Evolutionary conservation across 2,113 vertebrate genomes (phyloP).

Genomic region (Xiphorhynchus elegans): DNA sequence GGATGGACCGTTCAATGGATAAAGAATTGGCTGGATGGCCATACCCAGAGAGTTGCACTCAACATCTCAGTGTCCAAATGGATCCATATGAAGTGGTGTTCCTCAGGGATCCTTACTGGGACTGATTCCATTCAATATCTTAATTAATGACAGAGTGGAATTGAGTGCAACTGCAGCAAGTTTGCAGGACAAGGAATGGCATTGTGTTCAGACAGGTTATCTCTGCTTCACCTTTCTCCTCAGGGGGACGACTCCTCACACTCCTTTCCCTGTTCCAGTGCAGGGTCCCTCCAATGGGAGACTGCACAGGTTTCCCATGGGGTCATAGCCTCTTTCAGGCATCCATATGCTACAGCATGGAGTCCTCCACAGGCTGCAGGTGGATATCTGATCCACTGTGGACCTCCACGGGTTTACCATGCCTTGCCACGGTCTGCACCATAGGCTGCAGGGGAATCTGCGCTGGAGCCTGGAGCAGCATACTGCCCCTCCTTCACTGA

Average conservation of each 20-base stretch:
- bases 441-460: rapidly evolving
- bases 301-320: neutral
- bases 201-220: neutral
- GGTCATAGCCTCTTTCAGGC: neutral
- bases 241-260: neutral
- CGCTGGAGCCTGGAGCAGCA: neutral
- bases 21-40: neutral
- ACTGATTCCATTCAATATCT: neutral
- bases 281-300: neutral
- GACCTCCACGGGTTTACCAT: neutral
- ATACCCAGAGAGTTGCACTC: neutral
- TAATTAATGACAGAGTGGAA: neutral
- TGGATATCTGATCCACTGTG: neutral
- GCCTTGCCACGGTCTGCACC: neutral
- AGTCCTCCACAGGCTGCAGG: neutral
- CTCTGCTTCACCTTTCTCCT: neutral
- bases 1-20: neutral
- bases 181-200: neutral
- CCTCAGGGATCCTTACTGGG: neutral
- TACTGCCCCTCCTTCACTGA: neutral
- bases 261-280: neutral
- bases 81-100: neutral
- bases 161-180: neutral
- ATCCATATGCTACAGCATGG: neutral
- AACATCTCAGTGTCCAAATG: neutral